Evolutionary conservation across 1,140 invertebrate genomes (phyloP).

Genomic region (Battus philenor): DNA sequence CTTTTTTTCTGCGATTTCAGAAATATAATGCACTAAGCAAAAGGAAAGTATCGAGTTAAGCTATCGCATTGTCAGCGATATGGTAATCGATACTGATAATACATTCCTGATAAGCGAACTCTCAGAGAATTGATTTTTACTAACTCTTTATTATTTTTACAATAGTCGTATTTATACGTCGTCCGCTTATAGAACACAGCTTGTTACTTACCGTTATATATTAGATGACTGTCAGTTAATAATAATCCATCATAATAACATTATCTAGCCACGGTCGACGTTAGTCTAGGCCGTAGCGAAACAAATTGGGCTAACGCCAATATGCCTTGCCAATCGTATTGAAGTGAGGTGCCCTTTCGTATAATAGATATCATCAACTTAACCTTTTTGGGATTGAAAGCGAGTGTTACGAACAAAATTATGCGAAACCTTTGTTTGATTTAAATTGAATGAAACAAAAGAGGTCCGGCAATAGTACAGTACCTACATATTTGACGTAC

Average conservation of each 20-base stretch:
- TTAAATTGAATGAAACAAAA: no score
- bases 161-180: no score
- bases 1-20: no score
- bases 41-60: slow-evolving; percentile 35
- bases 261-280: slow-evolving; percentile 29
- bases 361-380: no score
- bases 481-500: no score
- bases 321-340: slow-evolving; percentile 40
- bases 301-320: slow-evolving; percentile 51
- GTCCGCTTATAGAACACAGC: no score
- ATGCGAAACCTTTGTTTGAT: no score
- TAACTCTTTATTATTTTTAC: no score
- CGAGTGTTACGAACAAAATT: no score
- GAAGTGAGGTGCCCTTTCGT: slow-evolving; percentile 20
- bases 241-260: slow-evolving; percentile 36
- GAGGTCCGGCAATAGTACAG: no score
- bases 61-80: slow-evolving; percentile 50
- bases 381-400: slow-evolving; percentile 1
- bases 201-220: neutral
- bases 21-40: no score
- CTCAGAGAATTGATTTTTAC: slow-evolving; percentile 28
- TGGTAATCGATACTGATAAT: slow-evolving; percentile 60
- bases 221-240: slow-evolving; percentile 22
- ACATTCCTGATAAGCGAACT: slow-evolving; percentile 38
- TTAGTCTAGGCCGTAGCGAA: slow-evolving; percentile 34